These are phyloP conservation scores for Meliscaeva auricollis DNA, from an alignment of 2,888 invertebrate species.

Conservation along the genomic window DNA sequence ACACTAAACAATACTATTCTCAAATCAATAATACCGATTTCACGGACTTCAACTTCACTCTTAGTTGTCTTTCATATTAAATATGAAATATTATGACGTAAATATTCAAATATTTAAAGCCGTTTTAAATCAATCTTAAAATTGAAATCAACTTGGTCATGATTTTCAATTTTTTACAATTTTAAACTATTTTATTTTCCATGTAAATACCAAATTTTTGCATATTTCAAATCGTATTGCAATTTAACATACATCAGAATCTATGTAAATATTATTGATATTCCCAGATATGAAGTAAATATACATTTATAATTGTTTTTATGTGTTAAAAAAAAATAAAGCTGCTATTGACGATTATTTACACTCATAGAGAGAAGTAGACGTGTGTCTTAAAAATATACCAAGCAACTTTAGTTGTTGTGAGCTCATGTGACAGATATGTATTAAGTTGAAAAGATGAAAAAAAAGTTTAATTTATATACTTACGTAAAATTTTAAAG, in stretches of 20 bases:
- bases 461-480: conserved; percentile 12
- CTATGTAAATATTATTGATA: not conserved
- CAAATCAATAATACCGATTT: too few species aligned
- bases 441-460: conserved; percentile 2
- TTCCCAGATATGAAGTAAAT: not conserved
- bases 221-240: too few species aligned
- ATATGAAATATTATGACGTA: too few species aligned
- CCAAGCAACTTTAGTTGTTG: not conserved
- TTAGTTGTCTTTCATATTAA: too few species aligned
- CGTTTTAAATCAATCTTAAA: too few species aligned
- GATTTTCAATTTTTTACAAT: too few species aligned
- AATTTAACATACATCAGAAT: not conserved
- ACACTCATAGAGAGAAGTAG: conserved; percentile 1
- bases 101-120: too few species aligned
- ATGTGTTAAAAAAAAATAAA: not conserved
- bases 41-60: too few species aligned
- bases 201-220: too few species aligned
- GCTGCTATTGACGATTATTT: conserved; percentile 4
- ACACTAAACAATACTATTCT: too few species aligned
- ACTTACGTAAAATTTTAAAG: conserved; percentile 45
- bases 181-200: too few species aligned
- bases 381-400: not conserved
- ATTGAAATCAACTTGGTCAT: too few species aligned
- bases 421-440: not conserved
- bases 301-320: not conserved